phyloP scores from a whole-genome alignment of 2,888 invertebrate species.

The Spodoptera picta region DNA sequence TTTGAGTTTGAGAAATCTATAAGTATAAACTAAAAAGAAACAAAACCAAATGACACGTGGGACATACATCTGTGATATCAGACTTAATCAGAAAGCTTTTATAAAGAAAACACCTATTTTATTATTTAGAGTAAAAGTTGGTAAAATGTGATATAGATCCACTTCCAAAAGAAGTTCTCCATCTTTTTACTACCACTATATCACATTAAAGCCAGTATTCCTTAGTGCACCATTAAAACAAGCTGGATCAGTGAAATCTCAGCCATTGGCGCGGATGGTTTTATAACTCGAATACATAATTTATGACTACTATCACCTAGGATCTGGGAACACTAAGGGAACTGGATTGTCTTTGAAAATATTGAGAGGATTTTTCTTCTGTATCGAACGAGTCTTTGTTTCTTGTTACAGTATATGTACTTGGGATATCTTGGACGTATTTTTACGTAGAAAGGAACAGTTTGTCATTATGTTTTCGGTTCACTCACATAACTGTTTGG shows the following conservation, averaged over 20 bases:
- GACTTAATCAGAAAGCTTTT: too few species aligned
- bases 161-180: conserved; percentile 11
- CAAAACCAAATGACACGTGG: too few species aligned
- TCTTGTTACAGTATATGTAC: background rate
- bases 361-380: conserved; percentile 2
- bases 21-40: too few species aligned
- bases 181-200: conserved; percentile 26
- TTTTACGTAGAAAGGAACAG: too few species aligned
- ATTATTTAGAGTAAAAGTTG: too few species aligned
- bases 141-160: background rate
- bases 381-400: background rate
- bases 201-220: conserved; percentile 61
- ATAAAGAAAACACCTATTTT: too few species aligned
- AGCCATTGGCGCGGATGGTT: conserved; percentile 77
- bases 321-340: conserved; percentile 55
- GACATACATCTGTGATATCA: too few species aligned
- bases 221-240: conserved; percentile 77
- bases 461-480: too few species aligned
- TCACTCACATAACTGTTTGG: too few species aligned
- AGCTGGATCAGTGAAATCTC: conserved; percentile 80
- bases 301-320: conserved; percentile 70
- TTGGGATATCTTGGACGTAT: too few species aligned
- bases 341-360: conserved; percentile 20
- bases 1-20: too few species aligned
- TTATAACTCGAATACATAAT: conserved; percentile 86